These are phyloP conservation scores for Drosophila subsilvestris DNA, from an alignment of 2,888 invertebrate species.

Conservation along the genomic window DNA sequence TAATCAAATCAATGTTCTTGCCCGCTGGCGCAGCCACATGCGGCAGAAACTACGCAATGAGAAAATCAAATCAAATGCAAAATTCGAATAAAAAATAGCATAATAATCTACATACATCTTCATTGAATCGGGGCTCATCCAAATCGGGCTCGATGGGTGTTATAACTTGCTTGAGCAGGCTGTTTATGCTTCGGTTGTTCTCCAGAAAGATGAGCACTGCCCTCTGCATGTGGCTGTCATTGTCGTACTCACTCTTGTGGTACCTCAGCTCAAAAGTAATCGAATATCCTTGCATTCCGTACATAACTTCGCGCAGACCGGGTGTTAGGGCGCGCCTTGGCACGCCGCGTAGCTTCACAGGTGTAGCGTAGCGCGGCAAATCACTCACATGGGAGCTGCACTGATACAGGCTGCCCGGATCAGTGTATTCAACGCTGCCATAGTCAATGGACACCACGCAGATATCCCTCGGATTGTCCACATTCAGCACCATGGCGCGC, in stretches of 20 bases:
- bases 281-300: conserved; percentile 35
- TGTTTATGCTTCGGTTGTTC: conserved; percentile 71
- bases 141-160: conserved; percentile 62
- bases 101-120: conserved; percentile 61
- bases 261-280: conserved; percentile 70
- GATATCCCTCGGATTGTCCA: conserved; percentile 65
- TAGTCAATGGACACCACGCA: conserved; percentile 79
- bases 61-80: conserved; percentile 2
- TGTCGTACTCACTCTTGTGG: conserved; percentile 55
- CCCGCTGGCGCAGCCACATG: conserved; percentile 68
- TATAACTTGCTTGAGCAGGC: conserved; percentile 66
- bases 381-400: conserved; percentile 62
- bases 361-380: conserved; percentile 72
- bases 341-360: conserved; percentile 78
- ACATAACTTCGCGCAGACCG: conserved; percentile 60
- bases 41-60: conserved; percentile 60
- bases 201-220: conserved; percentile 71
- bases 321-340: conserved; percentile 72
- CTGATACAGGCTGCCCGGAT: conserved; percentile 68
- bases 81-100: background rate
- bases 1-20: conserved; percentile 68
- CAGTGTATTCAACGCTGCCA: conserved; percentile 77
- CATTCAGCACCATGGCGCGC: conserved; percentile 79
- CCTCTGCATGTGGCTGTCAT: conserved; percentile 56
- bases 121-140: conserved; percentile 52